Conservation (phyloP, 1,140 invertebrate species). For the Zophobas morio region DNA sequence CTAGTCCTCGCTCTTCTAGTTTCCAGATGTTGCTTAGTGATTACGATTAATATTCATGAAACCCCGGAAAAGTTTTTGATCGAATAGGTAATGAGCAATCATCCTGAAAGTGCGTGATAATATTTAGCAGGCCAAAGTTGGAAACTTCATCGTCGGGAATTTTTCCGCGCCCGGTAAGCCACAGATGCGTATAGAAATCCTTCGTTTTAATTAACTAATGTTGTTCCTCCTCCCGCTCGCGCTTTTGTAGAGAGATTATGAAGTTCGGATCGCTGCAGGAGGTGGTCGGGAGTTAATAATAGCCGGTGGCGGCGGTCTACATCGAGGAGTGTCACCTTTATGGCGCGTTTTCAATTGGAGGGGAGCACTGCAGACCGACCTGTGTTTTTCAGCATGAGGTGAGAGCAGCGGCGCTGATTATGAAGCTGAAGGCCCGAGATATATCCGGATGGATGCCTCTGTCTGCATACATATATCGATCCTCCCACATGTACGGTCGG, state of each 20-base stretch:
- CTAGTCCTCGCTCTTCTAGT: not conserved
- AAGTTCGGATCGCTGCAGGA: conserved; percentile 12
- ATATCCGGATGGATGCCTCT: conserved; percentile 43
- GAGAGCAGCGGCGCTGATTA: conserved; percentile 35
- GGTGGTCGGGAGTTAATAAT: conserved; percentile 30
- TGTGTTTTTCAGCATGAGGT: conserved; percentile 41
- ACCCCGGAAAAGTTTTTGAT: conserved; percentile 10
- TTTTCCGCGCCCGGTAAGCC: not conserved
- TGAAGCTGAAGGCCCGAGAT: conserved; percentile 36
- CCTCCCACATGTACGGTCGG: conserved; percentile 46
- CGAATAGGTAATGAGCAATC: conserved; percentile 2
- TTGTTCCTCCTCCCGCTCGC: not conserved
- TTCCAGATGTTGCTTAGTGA: not conserved
- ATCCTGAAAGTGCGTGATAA: not conserved
- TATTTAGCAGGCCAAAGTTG: not conserved
- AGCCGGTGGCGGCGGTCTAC: conserved; percentile 1
- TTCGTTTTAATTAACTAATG: conserved; percentile 27
- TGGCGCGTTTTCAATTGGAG: conserved; percentile 15
- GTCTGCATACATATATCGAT: conserved; percentile 49
- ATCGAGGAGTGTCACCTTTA: conserved; percentile 11
- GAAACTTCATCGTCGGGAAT: not conserved
- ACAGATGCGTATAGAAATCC: conserved; percentile 12
- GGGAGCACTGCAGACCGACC: conserved; percentile 9
- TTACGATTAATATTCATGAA: conserved; percentile 28
- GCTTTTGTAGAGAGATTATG: conserved; percentile 17